Percentiles rank a stretch among this genome's conserved stretches.
phyloP scores from a whole-genome alignment of 1,140 invertebrate genomes.

The Zaprionus taronus region DNA sequence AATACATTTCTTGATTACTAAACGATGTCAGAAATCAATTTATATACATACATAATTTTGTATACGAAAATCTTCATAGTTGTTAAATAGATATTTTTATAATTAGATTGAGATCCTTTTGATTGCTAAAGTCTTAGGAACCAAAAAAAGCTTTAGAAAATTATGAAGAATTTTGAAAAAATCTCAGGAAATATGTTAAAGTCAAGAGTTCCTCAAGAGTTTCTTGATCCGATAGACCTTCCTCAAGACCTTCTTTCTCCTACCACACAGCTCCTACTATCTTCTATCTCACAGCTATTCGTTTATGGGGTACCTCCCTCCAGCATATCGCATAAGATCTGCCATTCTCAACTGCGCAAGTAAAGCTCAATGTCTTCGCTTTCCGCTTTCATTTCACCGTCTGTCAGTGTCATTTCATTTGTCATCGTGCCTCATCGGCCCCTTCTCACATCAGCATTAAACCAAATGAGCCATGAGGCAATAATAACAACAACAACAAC shows the following conservation, averaged over 20 bases:
- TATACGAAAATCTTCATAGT: no score
- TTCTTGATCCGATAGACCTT: no score
- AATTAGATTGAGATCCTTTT: no score
- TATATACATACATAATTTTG: no score
- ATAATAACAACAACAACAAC: conserved; percentile 23
- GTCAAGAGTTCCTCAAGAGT: no score
- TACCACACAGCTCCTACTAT: neutral
- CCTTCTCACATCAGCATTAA: conserved; percentile 66
- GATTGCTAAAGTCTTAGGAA: no score
- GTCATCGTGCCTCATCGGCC: conserved; percentile 50
- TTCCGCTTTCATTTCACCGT: conserved; percentile 42
- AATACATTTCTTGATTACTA: no score
- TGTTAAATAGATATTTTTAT: no score
- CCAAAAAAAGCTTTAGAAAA: no score
- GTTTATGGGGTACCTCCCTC: neutral
- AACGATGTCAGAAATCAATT: no score
- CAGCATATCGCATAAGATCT: neutral
- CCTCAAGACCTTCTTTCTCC: neutral
- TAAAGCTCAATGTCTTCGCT: conserved; percentile 25
- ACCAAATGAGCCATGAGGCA: conserved; percentile 63
- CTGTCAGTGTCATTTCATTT: conserved; percentile 42
- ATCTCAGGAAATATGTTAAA: no score
- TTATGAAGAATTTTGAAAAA: no score
- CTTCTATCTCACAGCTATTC: neutral
- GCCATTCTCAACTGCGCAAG: conserved; percentile 1